Base-by-base conservation (phyloP, 2,888 invertebrate species). In the Helicoverpa assulta region DNA sequence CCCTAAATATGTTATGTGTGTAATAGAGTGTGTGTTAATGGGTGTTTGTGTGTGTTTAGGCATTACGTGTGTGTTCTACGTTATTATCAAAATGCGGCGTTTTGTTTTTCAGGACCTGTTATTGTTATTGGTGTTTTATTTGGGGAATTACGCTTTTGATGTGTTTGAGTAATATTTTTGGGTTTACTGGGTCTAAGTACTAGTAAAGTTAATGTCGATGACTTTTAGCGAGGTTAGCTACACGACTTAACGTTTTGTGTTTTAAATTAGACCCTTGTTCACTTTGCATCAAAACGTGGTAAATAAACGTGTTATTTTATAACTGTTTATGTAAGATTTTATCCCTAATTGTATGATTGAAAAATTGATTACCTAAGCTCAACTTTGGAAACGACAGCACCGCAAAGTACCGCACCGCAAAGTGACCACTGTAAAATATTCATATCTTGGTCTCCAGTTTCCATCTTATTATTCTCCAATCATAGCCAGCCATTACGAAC, bases 21-120 rank as follows among this genome's bases (percentile, higher is more conserved):
- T 92, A 92, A 92, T 92, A 91, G 87, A 89, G 81, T 80, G 81
- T 86, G 88, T 86, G 88, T 88, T 91, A 93, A 92, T 87, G 90
- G 90, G 90, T 86, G 88, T 84, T 81, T 81, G 88, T 88, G 84
- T 85, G 87, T 84, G 86, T 82, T 85, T 84, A 80, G 85, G 88
- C 85, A 89, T 90, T 89, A 88, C 70, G 87, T 85, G 85, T 85
- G 87, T 85, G 83, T 82, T 87, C 76, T 76, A 76, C 72, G 84
- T 86, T 88, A 85, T 88, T 89, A 88, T 86, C 79, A 85, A 83
- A 85, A 84, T 81, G 82, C 81, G 82, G 83, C 80, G 84, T 85
- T 88, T 86, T 85, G 85, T 83, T 88, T 87, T 86, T 85, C 83
- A 77, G 70, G 50, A 84, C 81, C 81, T 80, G 81, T 86, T 87